phyloP scores from a whole-genome alignment of 2,888 invertebrate species.

The Galeruca laticollis region DNA sequence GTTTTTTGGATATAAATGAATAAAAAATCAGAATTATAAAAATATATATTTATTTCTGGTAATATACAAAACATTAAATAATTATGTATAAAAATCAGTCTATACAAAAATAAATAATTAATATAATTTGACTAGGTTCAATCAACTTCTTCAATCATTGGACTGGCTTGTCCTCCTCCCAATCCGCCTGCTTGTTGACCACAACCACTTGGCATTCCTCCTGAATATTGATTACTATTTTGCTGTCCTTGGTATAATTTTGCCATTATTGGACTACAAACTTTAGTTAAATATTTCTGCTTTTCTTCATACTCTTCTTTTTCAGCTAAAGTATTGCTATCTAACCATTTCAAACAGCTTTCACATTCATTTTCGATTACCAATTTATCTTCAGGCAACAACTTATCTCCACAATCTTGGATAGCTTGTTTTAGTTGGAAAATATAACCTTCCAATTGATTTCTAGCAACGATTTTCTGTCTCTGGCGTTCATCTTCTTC shows the following conservation, averaged over 20 bases:
- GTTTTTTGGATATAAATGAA: too few species aligned
- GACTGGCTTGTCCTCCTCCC: constrained; percentile 25
- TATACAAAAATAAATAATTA: background rate
- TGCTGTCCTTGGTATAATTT: constrained; percentile 57
- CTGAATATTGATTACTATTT: constrained; percentile 41
- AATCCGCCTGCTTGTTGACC: constrained; percentile 35
- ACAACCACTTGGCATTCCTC: constrained; percentile 48
- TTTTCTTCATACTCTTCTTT: constrained; percentile 63
- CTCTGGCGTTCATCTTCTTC: constrained; percentile 75
- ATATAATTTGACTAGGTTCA: constrained; percentile 55
- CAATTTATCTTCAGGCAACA: constrained; percentile 68
- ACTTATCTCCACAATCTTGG: constrained; percentile 72
- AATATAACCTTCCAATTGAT: too few species aligned
- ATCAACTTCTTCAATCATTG: constrained; percentile 39
- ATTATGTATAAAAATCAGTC: background rate
- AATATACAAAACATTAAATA: background rate
- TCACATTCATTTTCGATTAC: too few species aligned
- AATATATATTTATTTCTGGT: background rate
- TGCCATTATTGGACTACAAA: constrained; percentile 73
- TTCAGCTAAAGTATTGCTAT: constrained; percentile 73
- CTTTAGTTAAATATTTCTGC: constrained; percentile 66
- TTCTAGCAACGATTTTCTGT: constrained; percentile 71
- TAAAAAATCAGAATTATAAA: background rate
- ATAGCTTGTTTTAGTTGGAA: too few species aligned
- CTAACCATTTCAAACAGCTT: constrained; percentile 74